Evolutionary conservation across 2,888 invertebrate genomes (phyloP).

Genomic region (Melanotus villosus): DNA sequence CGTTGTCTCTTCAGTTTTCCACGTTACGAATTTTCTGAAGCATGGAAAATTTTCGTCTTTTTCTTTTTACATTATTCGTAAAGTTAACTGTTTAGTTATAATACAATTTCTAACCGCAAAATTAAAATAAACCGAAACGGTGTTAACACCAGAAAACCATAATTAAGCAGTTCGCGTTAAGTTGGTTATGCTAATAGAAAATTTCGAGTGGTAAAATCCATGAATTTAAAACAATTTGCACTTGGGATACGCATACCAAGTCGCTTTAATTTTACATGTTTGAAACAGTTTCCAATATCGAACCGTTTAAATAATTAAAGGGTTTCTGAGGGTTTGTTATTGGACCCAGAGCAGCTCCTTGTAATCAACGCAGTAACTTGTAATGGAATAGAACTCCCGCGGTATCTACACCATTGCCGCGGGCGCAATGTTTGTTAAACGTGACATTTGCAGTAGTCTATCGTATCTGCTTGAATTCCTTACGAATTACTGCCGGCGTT

Average conservation of each 20-base stretch:
- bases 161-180: too few species aligned
- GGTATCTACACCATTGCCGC: conserved; percentile 33
- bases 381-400: conserved; percentile 38
- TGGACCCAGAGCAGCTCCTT: conserved; percentile 37
- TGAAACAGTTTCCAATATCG: conserved; percentile 37
- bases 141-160: too few species aligned
- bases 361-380: conserved; percentile 40
- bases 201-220: not conserved
- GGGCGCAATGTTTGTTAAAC: conserved; percentile 41
- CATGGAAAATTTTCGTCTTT: not conserved
- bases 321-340: conserved; percentile 34
- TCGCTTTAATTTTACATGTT: conserved; percentile 29
- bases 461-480: conserved; percentile 16
- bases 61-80: too few species aligned
- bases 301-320: conserved; percentile 40
- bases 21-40: not conserved
- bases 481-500: not conserved
- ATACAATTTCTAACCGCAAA: too few species aligned
- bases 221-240: conserved; percentile 3
- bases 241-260: not conserved
- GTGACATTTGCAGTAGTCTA: conserved; percentile 37
- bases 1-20: not conserved
- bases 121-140: too few species aligned
- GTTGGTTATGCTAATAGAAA: too few species aligned
- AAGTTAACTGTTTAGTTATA: too few species aligned